phyloP scores from a whole-genome alignment of 2,888 invertebrate genomes.

The Agrilus biguttatus region DNA sequence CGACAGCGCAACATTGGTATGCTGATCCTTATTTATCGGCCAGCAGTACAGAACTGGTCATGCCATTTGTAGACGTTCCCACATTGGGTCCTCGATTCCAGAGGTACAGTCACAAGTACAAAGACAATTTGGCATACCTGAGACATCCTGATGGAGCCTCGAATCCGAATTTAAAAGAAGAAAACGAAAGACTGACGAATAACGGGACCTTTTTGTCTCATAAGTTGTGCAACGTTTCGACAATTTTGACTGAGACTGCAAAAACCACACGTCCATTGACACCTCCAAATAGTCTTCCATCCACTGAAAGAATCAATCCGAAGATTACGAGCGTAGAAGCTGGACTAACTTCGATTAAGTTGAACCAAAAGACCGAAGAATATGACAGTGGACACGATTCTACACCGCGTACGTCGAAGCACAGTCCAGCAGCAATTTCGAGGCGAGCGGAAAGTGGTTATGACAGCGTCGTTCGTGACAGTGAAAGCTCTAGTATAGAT shows the following conservation, averaged over 20 bases:
- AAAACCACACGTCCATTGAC: constrained; percentile 32
- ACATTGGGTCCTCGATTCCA: constrained; percentile 38
- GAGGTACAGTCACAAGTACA: constrained; percentile 43
- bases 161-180: constrained; percentile 74
- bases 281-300: constrained; percentile 45
- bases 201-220: constrained; percentile 35
- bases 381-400: constrained; percentile 78
- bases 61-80: constrained; percentile 16
- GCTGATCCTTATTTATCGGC: constrained; percentile 37
- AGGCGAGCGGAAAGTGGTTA: constrained; percentile 80
- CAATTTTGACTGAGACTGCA: constrained; percentile 23
- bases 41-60: constrained; percentile 35
- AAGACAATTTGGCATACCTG: constrained; percentile 48
- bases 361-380: constrained; percentile 44
- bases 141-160: constrained; percentile 88
- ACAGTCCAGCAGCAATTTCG: constrained; percentile 64
- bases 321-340: constrained; percentile 48
- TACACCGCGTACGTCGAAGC: constrained; percentile 67
- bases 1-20: constrained; percentile 52
- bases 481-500: constrained; percentile 76
- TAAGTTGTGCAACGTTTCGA: constrained; percentile 38
- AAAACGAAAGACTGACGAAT: constrained; percentile 44
- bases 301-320: constrained; percentile 46
- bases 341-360: constrained; percentile 46
- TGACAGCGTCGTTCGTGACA: constrained; percentile 79